Evolutionary conservation across 2,888 invertebrate genomes (phyloP), one percentile per base, ranked within the genome.

Genomic region (Hyposoter didymator): DNA sequence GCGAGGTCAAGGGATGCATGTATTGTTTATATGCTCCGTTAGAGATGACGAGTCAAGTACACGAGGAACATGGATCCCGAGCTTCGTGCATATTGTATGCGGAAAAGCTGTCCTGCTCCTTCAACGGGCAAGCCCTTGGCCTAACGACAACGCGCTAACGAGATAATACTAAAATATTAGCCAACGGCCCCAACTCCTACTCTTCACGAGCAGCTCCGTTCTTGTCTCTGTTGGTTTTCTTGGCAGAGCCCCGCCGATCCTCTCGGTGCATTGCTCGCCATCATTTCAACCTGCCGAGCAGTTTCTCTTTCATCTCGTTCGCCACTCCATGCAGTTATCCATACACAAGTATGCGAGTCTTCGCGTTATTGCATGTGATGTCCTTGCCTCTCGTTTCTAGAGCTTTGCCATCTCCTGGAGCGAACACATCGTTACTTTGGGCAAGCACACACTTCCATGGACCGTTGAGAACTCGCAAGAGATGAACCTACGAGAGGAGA

Each of bases 101-200:
- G 52, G 47, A 73, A 87, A 82, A 83, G 88, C 87, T 82, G 75
- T 79, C 43, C 75, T 39, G 39, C 8, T 75, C 82, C 66, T 75
- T 59, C 59, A 76, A 69, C 84, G 52, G 22, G 28, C 22, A 28
- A 64, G 49, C 74, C 87, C 89, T 88, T 88, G 84, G 72, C 84
- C 89, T 90, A 91, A 91, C 90, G 89, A 90, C 89, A 89, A 89
- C 88, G 88, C 89, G 87, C 91, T 91, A 91, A 91, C 91, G 90
- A 91, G 91, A 90, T 90, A 90, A 90, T 89, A 90, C 91, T 91
- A 90, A 91, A 91, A 91, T 90, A 91, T 91, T 91, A 90, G 88
- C 81, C 86, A 86, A 83, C 79, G 76, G 55, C 64, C 66, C 62
- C 75, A 45, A 0, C 35, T 3, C 69, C 75, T 59, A 62, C 64